Evolutionary conservation across 2,113 vertebrate species (phyloP).

Genomic region (Podiceps cristatus): DNA sequence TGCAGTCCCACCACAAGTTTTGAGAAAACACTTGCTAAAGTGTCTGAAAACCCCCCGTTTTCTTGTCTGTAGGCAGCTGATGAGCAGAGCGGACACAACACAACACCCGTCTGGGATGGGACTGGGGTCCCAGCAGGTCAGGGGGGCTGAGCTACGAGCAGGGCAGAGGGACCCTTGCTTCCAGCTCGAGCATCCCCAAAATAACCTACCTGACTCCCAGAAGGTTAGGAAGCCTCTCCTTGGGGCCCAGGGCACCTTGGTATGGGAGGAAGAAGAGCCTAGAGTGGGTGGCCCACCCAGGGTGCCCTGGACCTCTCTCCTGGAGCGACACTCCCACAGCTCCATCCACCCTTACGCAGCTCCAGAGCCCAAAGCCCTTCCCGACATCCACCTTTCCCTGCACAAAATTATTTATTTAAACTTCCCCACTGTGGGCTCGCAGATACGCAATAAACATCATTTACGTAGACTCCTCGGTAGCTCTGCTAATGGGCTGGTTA

Average conservation of each 20-base stretch:
- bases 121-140: background rate
- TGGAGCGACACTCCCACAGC: background rate
- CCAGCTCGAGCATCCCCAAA: background rate
- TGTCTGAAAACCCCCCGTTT: background rate
- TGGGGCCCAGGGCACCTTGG: background rate
- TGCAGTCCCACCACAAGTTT: background rate
- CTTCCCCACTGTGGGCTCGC: background rate
- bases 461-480: background rate
- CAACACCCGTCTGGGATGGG: accelerated
- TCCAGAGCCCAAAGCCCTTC: background rate
- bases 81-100: background rate
- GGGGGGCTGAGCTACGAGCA: background rate
- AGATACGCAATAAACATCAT: background rate
- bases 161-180: background rate
- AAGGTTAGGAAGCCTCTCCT: background rate
- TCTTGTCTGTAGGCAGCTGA: background rate
- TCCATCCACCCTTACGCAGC: background rate
- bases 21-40: background rate
- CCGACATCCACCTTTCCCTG: background rate
- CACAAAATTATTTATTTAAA: background rate
- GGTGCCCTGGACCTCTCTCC: background rate
- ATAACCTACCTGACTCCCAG: background rate
- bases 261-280: background rate
- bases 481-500: background rate
- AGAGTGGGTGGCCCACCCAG: background rate